Evolutionary conservation across 1,140 invertebrate species (phyloP).

Genomic region (Littorina saxatilis): DNA sequence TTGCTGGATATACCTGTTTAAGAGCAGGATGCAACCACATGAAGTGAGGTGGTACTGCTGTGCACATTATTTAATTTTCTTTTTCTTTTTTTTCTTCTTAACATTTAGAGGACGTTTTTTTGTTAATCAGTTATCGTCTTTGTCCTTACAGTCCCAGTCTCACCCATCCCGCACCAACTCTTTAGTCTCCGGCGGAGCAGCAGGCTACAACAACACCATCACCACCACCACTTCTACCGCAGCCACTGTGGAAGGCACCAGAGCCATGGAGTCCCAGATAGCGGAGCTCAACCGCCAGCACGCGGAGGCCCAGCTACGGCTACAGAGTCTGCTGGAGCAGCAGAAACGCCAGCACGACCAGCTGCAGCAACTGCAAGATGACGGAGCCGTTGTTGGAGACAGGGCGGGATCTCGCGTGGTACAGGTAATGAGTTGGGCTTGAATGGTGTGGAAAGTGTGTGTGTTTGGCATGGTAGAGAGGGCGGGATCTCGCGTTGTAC

Average conservation of each 20-base stretch:
- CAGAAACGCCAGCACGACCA: conserved; percentile 51
- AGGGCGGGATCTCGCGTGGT: background rate
- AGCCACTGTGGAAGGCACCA: background rate
- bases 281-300: conserved; percentile 66
- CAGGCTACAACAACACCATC: background rate
- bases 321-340: conserved; percentile 54
- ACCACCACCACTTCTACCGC: background rate
- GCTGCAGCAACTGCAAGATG: conserved; percentile 39
- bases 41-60: too few species aligned
- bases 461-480: background rate
- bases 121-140: too few species aligned
- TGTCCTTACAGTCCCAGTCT: conserved; percentile 1
- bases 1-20: too few species aligned
- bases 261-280: conserved; percentile 59
- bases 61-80: too few species aligned
- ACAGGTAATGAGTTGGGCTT: background rate
- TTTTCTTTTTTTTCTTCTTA: too few species aligned
- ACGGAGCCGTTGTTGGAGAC: conserved; percentile 4
- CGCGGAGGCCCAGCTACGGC: conserved; percentile 63
- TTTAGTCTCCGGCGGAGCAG: background rate
- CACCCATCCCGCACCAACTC: background rate
- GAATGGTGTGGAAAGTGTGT: background rate
- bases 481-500: background rate
- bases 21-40: too few species aligned
- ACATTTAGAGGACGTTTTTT: background rate